Conservation (phyloP, 2,113 vertebrate species). For the Heteronetta atricapilla region DNA sequence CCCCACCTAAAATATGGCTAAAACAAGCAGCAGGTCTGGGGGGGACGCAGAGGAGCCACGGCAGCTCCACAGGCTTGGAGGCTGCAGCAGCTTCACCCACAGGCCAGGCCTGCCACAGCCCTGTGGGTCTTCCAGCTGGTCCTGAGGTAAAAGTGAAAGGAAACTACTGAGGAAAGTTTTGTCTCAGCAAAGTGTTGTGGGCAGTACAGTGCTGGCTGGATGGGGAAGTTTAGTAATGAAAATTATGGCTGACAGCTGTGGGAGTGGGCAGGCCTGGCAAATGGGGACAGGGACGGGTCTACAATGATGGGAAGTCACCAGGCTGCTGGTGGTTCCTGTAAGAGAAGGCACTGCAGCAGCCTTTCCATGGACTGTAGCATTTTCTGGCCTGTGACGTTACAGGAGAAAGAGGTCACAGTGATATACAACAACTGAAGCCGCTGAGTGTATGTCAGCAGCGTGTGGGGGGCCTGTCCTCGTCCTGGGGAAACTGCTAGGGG, state of each 20-base stretch:
- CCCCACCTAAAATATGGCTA: accelerated
- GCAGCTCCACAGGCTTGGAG: neutral
- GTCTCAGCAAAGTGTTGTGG: neutral
- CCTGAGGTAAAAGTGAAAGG: neutral
- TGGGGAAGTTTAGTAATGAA: neutral
- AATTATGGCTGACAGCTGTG: too few species aligned
- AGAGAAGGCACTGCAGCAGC: too few species aligned
- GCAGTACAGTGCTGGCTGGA: neutral
- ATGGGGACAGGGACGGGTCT: neutral
- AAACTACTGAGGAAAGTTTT: accelerated
- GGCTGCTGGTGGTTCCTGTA: neutral
- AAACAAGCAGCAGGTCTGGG: neutral
- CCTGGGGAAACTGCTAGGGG: neutral
- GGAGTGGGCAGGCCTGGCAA: accelerated
- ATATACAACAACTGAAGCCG: neutral
- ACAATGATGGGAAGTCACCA: neutral
- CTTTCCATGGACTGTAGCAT: accelerated
- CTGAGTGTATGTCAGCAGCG: too few species aligned
- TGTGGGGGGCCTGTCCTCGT: too few species aligned
- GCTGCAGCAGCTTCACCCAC: neutral
- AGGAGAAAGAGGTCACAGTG: accelerated
- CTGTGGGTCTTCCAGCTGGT: accelerated
- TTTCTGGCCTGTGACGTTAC: too few species aligned
- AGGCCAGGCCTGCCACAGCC: neutral
- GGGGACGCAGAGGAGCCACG: neutral